Conservation (phyloP, 2,888 invertebrate species). For the Bombylius major region DNA sequence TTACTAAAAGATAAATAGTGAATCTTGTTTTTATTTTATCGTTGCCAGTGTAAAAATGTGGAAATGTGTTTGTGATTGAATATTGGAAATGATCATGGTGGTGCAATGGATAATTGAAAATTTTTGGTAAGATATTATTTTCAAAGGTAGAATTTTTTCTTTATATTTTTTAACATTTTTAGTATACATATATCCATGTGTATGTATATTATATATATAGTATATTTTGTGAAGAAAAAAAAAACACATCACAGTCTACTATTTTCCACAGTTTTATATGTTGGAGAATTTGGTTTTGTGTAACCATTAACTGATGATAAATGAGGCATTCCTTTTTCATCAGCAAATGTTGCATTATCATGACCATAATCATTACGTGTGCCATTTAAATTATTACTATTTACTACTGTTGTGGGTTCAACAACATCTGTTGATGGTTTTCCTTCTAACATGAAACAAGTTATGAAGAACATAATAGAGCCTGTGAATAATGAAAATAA, state of each 20-base stretch:
- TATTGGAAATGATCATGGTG: too few species aligned
- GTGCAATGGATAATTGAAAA: too few species aligned
- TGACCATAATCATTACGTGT: conserved; percentile 21
- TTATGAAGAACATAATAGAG: conserved; percentile 67
- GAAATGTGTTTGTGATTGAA: too few species aligned
- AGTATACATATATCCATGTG: too few species aligned
- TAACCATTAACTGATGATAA: conserved; percentile 7
- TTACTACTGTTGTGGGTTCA: not conserved
- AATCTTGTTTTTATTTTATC: too few species aligned
- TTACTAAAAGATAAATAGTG: too few species aligned
- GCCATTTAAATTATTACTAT: conserved; percentile 13
- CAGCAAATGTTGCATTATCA: conserved; percentile 32
- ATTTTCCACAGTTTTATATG: conserved; percentile 24
- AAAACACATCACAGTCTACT: conserved; percentile 25
- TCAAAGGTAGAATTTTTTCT: too few species aligned
- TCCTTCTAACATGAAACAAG: conserved; percentile 71
- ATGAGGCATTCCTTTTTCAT: conserved; percentile 19
- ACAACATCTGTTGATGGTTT: conserved; percentile 16
- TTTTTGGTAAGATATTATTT: too few species aligned
- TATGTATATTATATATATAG: too few species aligned
- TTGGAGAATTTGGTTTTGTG: conserved; percentile 7
- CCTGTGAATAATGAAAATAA: conserved; percentile 39
- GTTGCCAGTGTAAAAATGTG: too few species aligned
- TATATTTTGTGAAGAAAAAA: too few species aligned
- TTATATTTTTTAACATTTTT: too few species aligned